Conservation (phyloP, 2,113 vertebrate genomes). For the Chamaetylas fuelleborni region DNA sequence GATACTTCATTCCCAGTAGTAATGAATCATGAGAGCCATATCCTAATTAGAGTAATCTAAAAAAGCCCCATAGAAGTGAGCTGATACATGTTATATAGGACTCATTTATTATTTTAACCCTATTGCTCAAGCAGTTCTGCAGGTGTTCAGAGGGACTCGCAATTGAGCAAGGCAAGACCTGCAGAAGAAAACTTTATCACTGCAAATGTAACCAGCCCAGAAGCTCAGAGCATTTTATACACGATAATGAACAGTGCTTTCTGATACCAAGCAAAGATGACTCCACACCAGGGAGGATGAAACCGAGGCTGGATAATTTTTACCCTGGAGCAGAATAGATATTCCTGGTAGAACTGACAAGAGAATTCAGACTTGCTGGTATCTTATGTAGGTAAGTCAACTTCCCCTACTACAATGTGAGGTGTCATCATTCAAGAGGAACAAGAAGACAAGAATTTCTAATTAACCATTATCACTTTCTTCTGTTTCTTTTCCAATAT, state of each 20-base stretch:
- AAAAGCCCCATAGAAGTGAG: not conserved
- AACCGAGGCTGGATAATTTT: not conserved
- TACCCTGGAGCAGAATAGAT: not conserved
- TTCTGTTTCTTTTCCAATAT: not conserved
- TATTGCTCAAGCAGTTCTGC: not conserved
- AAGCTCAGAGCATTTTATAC: not conserved
- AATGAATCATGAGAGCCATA: not conserved
- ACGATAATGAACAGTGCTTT: not conserved
- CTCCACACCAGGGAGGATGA: not conserved
- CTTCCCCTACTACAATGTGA: not conserved
- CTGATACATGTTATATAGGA: not conserved
- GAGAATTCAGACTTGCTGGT: not conserved
- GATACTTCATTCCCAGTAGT: not conserved
- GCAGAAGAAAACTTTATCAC: not conserved
- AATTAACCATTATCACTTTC: not conserved
- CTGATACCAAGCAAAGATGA: not conserved
- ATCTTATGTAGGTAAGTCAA: not conserved
- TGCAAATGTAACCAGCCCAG: not conserved
- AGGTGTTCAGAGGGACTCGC: not conserved
- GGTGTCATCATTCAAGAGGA: not conserved
- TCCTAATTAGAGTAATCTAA: not conserved
- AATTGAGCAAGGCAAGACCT: not conserved
- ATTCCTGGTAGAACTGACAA: not conserved
- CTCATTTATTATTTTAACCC: not conserved
- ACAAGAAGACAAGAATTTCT: not conserved